Evolutionary conservation across 2,797 vertebrate species (phyloP), one percentile per base, ranked within the genome.

Genomic region (Coranthus polyacanthus): DNA sequence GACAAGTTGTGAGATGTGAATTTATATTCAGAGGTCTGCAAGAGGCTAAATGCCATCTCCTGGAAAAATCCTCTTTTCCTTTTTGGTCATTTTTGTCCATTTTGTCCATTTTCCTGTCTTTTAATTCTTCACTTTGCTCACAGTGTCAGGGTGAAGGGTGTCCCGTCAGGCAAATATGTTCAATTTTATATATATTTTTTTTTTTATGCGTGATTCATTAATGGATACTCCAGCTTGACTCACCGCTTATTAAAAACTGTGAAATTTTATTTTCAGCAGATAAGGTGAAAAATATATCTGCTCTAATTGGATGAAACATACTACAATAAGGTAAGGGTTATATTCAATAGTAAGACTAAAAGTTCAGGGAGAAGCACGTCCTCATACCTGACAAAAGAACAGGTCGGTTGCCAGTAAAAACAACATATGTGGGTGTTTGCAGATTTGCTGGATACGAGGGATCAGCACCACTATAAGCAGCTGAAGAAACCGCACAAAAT

Each of bases 81-180:
- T 75, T n/a, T n/a, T n/a, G n/a, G n/a, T n/a, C n/a, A n/a, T n/a
- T n/a, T n/a, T n/a, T n/a, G n/a, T n/a, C n/a, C n/a, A n/a, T n/a
- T n/a, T 63, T 77, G 44, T 59, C 56, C 63, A 73, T 58, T 47
- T 78, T 59, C 50, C 62, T 63, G 61, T 69, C 42, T 44, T 38
- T 63, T 71, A 79, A 45, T 47, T 73, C 44, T 81, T 60, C 52
- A 69, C 46, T 74, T 65, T 74, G 45, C 46, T 74, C 60, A 68
- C 49, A 75, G 45, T 54, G 59, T 73, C 62, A 68, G 21, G 18
- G 13, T 68, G 71, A 78, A 75, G 54, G 75, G 29, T 17, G 56
- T 17, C 47, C 54, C 54, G 42, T 59, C 36, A 45, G 61, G 47
- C 60, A 73, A 65, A 53, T 37, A 37, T 62, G 41, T 50, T 24